Evolutionary conservation across 2,797 vertebrate genomes (phyloP), one percentile per base, ranked within the genome.

Genomic region (Sternarchorhynchus goeldii): DNA sequence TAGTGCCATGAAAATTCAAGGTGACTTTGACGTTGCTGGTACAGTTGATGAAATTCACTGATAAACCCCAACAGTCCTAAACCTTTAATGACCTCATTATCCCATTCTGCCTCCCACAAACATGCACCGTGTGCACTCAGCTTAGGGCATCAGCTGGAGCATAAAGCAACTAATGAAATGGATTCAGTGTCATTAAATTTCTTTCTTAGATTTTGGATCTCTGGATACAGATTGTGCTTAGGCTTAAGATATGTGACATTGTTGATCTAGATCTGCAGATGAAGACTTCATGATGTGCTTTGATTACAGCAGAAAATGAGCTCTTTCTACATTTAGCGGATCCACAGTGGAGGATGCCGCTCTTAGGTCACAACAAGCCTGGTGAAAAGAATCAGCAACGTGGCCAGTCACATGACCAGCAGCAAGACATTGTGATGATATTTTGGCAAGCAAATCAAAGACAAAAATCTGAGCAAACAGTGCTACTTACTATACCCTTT

Each of bases 21-120:
- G 74, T 29, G 32, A 73, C 73, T 65, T 56, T 74, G 59, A 81
- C 77, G 68, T 76, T 66, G 68, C 18, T 32, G 36, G 56, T 66
- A 41, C 80, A 67, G 25, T 39, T 79, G 71, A 79, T 57, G 64
- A 81, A 79, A 74, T 45, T 70, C 16, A 21, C 62, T 65, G 70
- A 45, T 45, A 76, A 84, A 83, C 80, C 85, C 79, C 32, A n/a
- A 56, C 78, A 57, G 67, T 62, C 68, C 73, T 83, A 80, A 86
- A 81, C 56, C 81, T 60, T 79, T 78, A 75, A 86, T 72, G 57
- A 77, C 78, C 73, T 81, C 58, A 85, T 85, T 82, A 83, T 85
- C 70, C 86, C 83, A 83, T 85, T 56, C 68, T 80, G 76, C 75
- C 58, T 68, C 81, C 78, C 7, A 32, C 76, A 58, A 77, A 60